These are phyloP conservation scores for Eupelmus urozonus DNA, from an alignment of 2,888 invertebrate species.

Conservation along the genomic window DNA sequence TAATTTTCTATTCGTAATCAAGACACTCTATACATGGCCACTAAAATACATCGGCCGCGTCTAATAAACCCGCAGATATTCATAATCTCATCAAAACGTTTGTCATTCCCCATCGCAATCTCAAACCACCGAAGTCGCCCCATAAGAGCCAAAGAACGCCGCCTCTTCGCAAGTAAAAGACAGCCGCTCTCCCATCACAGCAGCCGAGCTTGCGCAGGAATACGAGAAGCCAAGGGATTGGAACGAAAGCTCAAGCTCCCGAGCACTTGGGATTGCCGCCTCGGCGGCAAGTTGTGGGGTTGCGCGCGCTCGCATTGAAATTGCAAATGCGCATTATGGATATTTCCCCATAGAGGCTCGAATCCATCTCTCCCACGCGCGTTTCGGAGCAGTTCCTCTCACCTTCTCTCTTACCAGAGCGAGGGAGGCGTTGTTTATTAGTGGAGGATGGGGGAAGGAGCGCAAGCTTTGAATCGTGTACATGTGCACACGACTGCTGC, in stretches of 20 bases:
- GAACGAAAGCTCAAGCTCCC: neutral
- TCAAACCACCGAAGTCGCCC: neutral
- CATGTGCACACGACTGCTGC: neutral
- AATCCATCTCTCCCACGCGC: conserved; percentile 38
- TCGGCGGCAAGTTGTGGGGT: conserved; percentile 59
- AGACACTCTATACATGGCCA: too few species aligned
- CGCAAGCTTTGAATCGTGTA: conserved; percentile 24
- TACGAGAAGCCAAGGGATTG: conserved; percentile 11
- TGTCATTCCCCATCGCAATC: too few species aligned
- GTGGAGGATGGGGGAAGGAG: conserved; percentile 6
- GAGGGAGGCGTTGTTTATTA: conserved; percentile 43
- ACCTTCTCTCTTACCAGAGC: conserved; percentile 12
- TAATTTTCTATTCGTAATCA: too few species aligned
- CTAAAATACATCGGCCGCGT: too few species aligned
- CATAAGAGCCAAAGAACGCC: neutral
- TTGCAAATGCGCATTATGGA: conserved; percentile 78
- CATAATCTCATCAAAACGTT: too few species aligned
- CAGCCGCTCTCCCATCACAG: too few species aligned
- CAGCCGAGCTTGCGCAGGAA: neutral
- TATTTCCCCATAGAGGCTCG: conserved; percentile 75
- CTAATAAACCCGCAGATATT: too few species aligned
- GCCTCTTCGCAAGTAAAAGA: too few species aligned
- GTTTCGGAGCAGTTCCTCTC: conserved; percentile 34
- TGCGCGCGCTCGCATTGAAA: conserved; percentile 74
- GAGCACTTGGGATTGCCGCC: conserved; percentile 62